Conservation (phyloP, 2,113 vertebrate genomes). For the Struthio camelus region DNA sequence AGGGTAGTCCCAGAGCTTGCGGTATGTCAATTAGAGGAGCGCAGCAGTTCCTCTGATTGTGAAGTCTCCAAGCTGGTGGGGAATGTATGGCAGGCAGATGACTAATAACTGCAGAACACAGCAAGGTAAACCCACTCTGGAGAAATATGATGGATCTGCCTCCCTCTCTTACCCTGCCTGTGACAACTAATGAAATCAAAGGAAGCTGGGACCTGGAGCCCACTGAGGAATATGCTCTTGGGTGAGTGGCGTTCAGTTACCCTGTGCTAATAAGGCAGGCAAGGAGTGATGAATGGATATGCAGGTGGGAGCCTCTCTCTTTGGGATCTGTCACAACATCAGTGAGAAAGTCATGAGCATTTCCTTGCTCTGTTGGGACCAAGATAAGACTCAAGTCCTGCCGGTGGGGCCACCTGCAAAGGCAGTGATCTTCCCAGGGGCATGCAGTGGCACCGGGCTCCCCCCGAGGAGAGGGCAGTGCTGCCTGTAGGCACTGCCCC, state of each 20-base stretch:
- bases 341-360: not conserved
- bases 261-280: not conserved
- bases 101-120: not conserved
- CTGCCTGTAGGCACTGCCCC: not conserved
- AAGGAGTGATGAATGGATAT: fast-evolving
- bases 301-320: not conserved
- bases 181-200: not conserved
- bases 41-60: not conserved
- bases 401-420: not conserved
- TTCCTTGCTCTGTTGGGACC: too few relatives aligned
- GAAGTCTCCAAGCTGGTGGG: not conserved
- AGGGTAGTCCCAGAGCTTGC: conserved; percentile 2
- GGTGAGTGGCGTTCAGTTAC: not conserved
- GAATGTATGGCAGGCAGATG: conserved; percentile 1
- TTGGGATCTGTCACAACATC: not conserved
- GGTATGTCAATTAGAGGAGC: not conserved
- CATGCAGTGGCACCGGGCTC: not conserved
- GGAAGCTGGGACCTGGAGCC: not conserved
- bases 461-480: not conserved
- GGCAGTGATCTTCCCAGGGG: too few relatives aligned
- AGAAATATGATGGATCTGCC: not conserved
- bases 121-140: conserved; percentile 5
- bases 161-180: not conserved
- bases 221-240: not conserved
- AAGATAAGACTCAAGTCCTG: not conserved